These are phyloP conservation scores for fruit fly (Drosophila melanogaster) DNA, from an alignment of 1,140 invertebrate species.

Conservation along the genomic window DNA sequence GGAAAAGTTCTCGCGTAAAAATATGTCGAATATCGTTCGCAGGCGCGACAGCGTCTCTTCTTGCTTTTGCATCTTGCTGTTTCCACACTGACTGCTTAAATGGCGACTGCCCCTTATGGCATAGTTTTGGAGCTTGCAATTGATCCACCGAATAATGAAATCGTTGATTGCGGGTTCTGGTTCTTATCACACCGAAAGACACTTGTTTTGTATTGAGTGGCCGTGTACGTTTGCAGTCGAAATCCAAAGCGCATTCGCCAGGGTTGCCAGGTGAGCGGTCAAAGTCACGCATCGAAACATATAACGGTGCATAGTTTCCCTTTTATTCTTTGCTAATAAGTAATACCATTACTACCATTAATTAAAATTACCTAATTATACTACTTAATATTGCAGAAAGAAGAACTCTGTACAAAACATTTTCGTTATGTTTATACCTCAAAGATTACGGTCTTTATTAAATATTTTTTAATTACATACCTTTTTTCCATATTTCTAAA, in stretches of 20 bases:
- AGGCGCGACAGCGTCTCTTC: conserved; percentile 65
- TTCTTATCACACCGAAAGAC: conserved; percentile 66
- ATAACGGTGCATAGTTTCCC: not conserved
- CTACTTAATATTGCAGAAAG: too few species aligned
- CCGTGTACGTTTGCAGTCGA: conserved; percentile 1
- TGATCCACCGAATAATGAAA: conserved; percentile 61
- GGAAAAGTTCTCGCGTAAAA: conserved; percentile 85
- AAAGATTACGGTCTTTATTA: too few species aligned
- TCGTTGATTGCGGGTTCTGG: conserved; percentile 20
- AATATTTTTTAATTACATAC: too few species aligned
- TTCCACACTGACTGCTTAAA: conserved; percentile 14
- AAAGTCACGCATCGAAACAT: not conserved
- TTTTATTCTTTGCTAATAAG: not conserved
- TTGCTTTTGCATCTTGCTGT: conserved; percentile 70
- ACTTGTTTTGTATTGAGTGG: conserved; percentile 54
- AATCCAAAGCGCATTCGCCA: not conserved
- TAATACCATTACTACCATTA: too few species aligned
- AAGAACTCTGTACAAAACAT: too few species aligned
- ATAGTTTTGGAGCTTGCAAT: conserved; percentile 63
- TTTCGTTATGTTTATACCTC: too few species aligned
- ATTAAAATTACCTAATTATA: too few species aligned
- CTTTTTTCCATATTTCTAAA: too few species aligned
- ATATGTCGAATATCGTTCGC: conserved; percentile 81
- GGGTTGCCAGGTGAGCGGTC: not conserved
- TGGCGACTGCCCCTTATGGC: conserved; percentile 6